Percentiles rank a stretch among this genome's conserved stretches.
These are phyloP conservation scores for Thera britannica DNA, from an alignment of 2,888 invertebrate genomes.

Conservation along the genomic window DNA sequence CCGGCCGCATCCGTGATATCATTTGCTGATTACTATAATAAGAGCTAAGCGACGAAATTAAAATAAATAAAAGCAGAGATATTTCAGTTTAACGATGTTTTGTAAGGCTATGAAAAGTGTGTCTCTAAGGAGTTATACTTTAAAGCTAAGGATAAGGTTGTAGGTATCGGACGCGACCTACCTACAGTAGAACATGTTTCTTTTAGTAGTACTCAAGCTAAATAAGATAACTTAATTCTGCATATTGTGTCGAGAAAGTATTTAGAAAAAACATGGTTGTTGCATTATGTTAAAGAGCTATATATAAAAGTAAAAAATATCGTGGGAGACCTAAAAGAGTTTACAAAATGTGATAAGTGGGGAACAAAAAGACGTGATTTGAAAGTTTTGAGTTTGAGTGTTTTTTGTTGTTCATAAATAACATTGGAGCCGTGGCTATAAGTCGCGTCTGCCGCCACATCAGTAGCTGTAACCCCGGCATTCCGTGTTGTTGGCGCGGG, in stretches of 20 bases:
- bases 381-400: too few species aligned
- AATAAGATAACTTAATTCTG: too few species aligned
- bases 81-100: conserved; percentile 18
- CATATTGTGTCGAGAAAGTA: too few species aligned
- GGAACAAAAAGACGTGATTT: too few species aligned
- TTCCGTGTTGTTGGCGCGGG: background rate
- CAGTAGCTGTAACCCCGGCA: background rate
- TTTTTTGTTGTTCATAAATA: too few species aligned
- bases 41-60: background rate
- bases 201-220: too few species aligned
- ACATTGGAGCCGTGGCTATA: background rate
- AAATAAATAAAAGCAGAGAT: conserved; percentile 14
- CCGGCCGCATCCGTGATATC: background rate
- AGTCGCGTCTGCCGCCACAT: background rate
- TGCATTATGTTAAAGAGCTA: too few species aligned
- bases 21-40: background rate
- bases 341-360: too few species aligned
- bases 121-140: conserved; percentile 2
- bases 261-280: too few species aligned
- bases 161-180: background rate
- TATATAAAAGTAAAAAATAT: too few species aligned
- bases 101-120: conserved; percentile 10
- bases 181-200: too few species aligned
- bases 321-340: too few species aligned
- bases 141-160: background rate